Evolutionary conservation across 2,888 invertebrate species (phyloP).

Genomic region (Laspeyria flexula): DNA sequence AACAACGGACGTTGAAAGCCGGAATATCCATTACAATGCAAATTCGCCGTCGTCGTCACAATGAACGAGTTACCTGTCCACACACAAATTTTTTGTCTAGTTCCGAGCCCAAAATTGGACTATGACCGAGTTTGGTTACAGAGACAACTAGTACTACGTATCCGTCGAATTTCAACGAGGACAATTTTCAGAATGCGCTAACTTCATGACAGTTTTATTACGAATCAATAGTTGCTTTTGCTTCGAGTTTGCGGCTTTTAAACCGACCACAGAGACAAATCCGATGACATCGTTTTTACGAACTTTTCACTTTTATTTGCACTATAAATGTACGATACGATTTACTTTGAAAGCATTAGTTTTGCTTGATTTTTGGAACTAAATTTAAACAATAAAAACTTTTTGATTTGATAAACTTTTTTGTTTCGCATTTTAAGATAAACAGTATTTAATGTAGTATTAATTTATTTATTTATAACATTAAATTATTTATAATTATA

Average conservation of each 20-base stretch:
- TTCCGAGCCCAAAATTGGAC: conserved; percentile 68
- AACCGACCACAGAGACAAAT: conserved; percentile 13
- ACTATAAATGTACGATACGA: conserved; percentile 6
- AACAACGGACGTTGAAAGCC: conserved; percentile 59
- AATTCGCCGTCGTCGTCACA: conserved; percentile 70
- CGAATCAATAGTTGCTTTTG: conserved; percentile 19
- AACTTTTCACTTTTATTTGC: conserved; percentile 16
- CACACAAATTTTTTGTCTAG: conserved; percentile 72
- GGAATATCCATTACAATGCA: conserved; percentile 81
- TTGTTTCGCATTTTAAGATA: no score
- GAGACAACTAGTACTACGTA: conserved; percentile 35
- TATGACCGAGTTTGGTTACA: conserved; percentile 63
- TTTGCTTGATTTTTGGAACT: not conserved
- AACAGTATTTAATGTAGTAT: no score
- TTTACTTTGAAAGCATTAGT: conserved; percentile 7
- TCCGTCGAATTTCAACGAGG: conserved; percentile 28
- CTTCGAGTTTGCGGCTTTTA: conserved; percentile 16
- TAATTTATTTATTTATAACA: no score
- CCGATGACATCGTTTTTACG: conserved; percentile 11
- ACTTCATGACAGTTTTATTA: conserved; percentile 36
- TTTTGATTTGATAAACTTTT: no score
- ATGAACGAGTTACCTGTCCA: conserved; percentile 72
- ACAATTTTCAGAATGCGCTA: conserved; percentile 28
- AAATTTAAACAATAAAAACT: not conserved
- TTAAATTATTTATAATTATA: no score